Base-by-base conservation (phyloP, 2,797 vertebrate genomes). In the Megalops cyprinoides region DNA sequence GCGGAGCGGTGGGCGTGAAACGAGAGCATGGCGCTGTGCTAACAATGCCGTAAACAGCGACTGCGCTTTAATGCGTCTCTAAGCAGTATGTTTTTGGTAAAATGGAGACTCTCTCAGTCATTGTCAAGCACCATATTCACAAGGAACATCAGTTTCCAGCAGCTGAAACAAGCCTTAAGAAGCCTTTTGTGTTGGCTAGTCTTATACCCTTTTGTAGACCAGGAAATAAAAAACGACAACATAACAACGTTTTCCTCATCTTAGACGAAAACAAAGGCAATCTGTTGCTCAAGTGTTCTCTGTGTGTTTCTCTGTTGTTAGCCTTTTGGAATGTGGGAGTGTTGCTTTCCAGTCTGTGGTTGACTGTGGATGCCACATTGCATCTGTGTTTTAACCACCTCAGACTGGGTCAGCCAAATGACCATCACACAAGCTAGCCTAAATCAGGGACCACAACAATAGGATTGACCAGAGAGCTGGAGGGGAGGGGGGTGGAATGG, bases 61-160 rank as follows among this genome's bases (percentile, higher is more conserved):
- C 56, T 81, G 84, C 20, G 62, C 86, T 87, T 89, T 90, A 87
- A 87, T 87, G 87, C 85, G 79, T 87, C 84, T 89, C 87, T 79
- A 86, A 84, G 81, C 84, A 83, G 77, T 48, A 49, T 49, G 71
- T 73, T 76, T n/a, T 67, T 81, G 78, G 3, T 34, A 2, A 28
- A 78, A 85, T 81, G 81, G 85, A 90, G 88, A 84, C 89, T 84
- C 83, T 85, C 74, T 87, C 85, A 82, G 83, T 89, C 84, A 86
- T 78, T 87, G 86, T 88, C 87, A 87, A 25, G 83, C 78, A 79
- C 77, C 83, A 86, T 89, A 90, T 85, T 85, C 85, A 83, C 67
- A 81, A 55, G 84, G 83, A 81, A 86, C 84, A 87, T 82, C 83
- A 82, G 76, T 77, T 88, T 80, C 46, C 56, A 85, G 79, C 48